These are phyloP conservation scores for Caloenas nicobarica DNA, from an alignment of 2,113 vertebrate species.

Conservation along the genomic window DNA sequence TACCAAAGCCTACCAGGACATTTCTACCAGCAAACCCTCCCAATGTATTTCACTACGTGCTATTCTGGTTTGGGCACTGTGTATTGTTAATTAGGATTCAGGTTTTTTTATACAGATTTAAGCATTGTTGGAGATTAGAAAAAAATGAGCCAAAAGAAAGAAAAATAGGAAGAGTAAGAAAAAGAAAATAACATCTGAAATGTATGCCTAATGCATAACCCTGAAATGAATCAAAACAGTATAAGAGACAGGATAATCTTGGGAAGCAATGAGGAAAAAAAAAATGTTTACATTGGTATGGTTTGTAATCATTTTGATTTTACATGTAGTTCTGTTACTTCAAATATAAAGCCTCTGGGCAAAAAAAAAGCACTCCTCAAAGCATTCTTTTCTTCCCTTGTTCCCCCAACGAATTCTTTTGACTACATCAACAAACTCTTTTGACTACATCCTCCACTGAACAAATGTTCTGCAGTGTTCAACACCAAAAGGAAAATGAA, in stretches of 20 bases:
- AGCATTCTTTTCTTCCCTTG: neutral
- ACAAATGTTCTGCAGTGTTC: neutral
- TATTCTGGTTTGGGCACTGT: neutral
- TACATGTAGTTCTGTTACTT: neutral
- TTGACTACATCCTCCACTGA: conserved; percentile 23
- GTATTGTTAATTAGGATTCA: neutral
- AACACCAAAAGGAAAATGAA: conserved; percentile 25
- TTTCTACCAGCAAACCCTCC: neutral
- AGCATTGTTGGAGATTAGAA: neutral
- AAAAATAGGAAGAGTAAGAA: neutral
- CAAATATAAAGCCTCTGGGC: conserved; percentile 4
- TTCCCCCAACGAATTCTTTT: conserved; percentile 3
- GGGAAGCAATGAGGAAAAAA: neutral
- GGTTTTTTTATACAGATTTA: neutral
- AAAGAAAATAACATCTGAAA: neutral
- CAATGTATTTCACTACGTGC: accelerated
- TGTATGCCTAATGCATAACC: neutral
- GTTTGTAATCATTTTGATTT: conserved; percentile 13
- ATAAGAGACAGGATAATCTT: neutral
- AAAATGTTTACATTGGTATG: neutral
- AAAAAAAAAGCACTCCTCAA: neutral
- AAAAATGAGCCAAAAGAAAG: neutral
- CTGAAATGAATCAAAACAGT: neutral
- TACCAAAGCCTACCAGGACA: neutral
- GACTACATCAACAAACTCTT: conserved; percentile 30